Percentiles rank a stretch among this genome's conserved stretches.
phyloP scores from a whole-genome alignment of 2,888 invertebrate genomes.

The Melipona bicolor region DNA sequence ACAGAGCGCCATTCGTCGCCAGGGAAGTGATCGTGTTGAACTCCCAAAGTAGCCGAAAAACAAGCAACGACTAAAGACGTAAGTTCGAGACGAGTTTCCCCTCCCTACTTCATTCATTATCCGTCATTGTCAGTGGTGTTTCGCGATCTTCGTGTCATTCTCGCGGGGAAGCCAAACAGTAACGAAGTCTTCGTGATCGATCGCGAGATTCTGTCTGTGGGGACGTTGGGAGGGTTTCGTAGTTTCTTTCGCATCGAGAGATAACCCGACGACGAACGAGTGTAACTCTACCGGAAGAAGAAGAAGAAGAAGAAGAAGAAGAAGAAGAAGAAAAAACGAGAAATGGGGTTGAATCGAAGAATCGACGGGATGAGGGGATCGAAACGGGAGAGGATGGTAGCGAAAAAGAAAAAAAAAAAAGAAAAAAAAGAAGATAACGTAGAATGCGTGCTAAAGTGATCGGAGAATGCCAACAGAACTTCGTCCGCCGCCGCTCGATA shows the following conservation, averaged over 20 bases:
- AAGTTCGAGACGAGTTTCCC: conserved; percentile 1
- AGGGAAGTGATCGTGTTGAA: not conserved
- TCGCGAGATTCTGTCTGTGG: conserved; percentile 60
- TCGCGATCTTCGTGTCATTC: conserved; percentile 64
- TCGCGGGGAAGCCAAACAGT: conserved; percentile 53
- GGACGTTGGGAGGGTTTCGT: conserved; percentile 67
- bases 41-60: not conserved
- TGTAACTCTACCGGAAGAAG: conserved; percentile 24
- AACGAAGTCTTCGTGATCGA: conserved; percentile 61
- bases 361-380: not conserved
- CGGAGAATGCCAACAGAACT: conserved; percentile 62
- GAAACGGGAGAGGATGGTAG: not conserved
- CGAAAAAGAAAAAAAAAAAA: not conserved
- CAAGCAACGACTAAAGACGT: not conserved
- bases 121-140: conserved; percentile 31
- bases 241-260: conserved; percentile 61
- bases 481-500: conserved; percentile 77
- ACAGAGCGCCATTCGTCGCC: not conserved
- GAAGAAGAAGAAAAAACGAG: not conserved
- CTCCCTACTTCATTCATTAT: conserved; percentile 28
- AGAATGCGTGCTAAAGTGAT: conserved; percentile 18
- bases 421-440: no score
- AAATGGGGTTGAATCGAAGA: not conserved
- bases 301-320: not conserved
- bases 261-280: conserved; percentile 51